A percentile compares a stretch with the other conserved stretches of the same genome.
Evolutionary conservation across 2,113 vertebrate genomes (phyloP).

Genomic region (Bombycilla garrulus): DNA sequence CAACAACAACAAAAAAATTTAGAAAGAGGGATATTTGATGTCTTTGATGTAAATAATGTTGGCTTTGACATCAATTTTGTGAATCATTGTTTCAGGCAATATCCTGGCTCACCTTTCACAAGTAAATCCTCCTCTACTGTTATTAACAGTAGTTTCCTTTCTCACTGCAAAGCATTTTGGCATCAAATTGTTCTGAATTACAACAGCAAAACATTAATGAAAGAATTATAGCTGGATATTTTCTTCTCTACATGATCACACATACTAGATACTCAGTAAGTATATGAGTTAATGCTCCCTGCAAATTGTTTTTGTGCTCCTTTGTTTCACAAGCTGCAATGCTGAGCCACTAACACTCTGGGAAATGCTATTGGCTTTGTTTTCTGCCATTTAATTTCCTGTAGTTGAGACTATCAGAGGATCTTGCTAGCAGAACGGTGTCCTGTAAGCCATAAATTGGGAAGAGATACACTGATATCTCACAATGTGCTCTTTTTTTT

Average conservation of each 20-base stretch:
- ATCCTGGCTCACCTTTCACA: not conserved
- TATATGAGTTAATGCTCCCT: not conserved
- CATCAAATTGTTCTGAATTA: not conserved
- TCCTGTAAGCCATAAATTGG: not conserved
- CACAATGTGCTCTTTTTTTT: not conserved
- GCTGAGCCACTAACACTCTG: not conserved
- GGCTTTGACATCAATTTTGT: not conserved
- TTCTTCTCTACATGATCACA: fast-evolving
- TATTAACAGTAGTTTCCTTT: not conserved
- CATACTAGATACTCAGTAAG: not conserved
- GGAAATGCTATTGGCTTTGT: not conserved
- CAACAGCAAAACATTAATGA: not conserved
- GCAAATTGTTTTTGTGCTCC: not conserved
- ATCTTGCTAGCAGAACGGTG: not conserved
- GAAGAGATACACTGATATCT: not conserved
- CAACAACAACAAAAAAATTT: not conserved
- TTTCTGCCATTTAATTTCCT: conserved; percentile 41
- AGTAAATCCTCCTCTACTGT: not conserved
- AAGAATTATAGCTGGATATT: not conserved
- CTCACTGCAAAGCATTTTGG: not conserved
- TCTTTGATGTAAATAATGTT: not conserved
- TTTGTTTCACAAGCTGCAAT: not conserved
- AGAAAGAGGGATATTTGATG: not conserved
- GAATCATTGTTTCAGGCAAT: not conserved
- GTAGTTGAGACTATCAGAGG: not conserved